phyloP scores from a whole-genome alignment of 2,113 vertebrate genomes.

The Muntiacus muntjak region DNA sequence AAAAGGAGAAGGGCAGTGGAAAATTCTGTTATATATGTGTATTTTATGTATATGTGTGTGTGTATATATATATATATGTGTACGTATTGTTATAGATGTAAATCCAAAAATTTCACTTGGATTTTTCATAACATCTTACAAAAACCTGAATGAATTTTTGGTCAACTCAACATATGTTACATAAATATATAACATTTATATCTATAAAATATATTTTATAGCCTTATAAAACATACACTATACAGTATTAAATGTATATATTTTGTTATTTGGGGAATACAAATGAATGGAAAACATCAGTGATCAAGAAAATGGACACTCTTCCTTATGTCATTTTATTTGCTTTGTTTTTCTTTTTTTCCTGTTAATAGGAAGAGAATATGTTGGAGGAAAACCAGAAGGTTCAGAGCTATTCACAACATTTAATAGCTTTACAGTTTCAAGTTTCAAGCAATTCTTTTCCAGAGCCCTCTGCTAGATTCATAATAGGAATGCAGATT shows the following conservation, averaged over 20 bases:
- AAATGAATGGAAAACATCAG: background rate
- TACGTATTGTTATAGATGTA: background rate
- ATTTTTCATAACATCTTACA: background rate
- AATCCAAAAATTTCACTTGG: background rate
- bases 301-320: background rate
- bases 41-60: background rate
- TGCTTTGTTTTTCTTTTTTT: background rate
- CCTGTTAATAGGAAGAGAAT: background rate
- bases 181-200: background rate
- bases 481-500: background rate
- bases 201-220: background rate
- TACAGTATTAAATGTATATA: background rate
- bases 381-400: background rate
- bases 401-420: background rate
- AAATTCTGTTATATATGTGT: background rate
- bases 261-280: background rate
- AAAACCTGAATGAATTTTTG: background rate
- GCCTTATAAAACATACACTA: background rate
- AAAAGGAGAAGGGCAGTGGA: background rate
- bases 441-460: background rate
- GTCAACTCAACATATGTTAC: background rate
- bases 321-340: background rate
- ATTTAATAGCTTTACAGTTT: background rate
- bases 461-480: background rate
- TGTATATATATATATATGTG: background rate